Base-by-base conservation (phyloP, 2,888 invertebrate genomes). In the Caenorhabditis wallacei region DNA sequence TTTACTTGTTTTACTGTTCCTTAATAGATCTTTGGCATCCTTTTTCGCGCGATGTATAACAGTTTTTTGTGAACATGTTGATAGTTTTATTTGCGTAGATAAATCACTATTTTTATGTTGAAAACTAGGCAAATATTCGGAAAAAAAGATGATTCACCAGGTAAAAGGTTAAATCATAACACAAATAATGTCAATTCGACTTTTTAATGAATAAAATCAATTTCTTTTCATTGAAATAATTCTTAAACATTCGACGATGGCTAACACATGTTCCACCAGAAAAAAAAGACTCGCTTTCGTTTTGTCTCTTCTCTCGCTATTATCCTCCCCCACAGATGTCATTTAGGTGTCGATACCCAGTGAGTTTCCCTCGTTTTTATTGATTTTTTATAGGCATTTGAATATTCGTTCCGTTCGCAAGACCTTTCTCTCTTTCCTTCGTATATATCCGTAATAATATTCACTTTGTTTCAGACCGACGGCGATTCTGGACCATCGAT, bases 201-300 rank as follows among this genome's bases (percentile, higher is more conserved):
- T 43, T 43, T 61, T 8, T 48, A 30, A 24, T 22, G 5, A 63
- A 18, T 30, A 5, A 24, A 24, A 20, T 40, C 40, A 1, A 20
- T 51, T 13, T 35, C 4, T 18, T 20, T 20, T 3, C 5, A 4
- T 16, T 43, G 7, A n/a, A 61, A n/a, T 61, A 2, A 18, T 37
- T 51, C 51, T 51, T 24, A 59, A 43, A 37, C 71, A 61, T 48
- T 51, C 43, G 59, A 2, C 16, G 40, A 2, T n/a, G 24, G 24
- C 26, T 7, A 48, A 74, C 74, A 74, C 48, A 74, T 74, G 74
- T 74, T 56, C 64, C 64, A 26, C 46, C 22, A 24, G 30, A 24
- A 66, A 64, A 51, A 66, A 40, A 30, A 3, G 30, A 30, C 30
- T 30, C 61, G 66, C 46, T 40, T 18, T 35, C 16, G 37, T 48